Evolutionary conservation across 2,113 vertebrate genomes (phyloP).

Genomic region (Alectura lathami): DNA sequence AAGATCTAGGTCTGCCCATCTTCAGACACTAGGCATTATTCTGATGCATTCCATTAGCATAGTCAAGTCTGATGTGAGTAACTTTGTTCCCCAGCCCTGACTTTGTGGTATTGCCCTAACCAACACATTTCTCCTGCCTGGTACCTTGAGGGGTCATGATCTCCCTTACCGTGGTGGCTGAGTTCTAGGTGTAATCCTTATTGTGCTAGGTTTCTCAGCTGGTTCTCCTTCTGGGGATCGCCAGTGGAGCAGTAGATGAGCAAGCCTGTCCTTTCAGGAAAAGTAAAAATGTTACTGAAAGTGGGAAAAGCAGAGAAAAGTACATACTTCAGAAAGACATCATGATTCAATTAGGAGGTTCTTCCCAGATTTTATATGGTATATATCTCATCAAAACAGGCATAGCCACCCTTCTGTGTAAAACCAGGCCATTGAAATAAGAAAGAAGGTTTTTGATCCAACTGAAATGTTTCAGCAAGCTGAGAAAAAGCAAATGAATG

Average conservation of each 20-base stretch:
- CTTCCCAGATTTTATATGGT: background rate
- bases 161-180: background rate
- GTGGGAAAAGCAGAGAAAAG: background rate
- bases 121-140: background rate
- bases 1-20: background rate
- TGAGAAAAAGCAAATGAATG: background rate
- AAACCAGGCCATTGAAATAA: background rate
- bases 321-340: background rate
- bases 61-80: background rate
- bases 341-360: background rate
- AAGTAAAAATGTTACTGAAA: background rate
- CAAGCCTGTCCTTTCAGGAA: background rate
- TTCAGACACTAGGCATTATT: background rate
- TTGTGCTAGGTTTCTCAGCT: background rate
- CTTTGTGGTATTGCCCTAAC: background rate
- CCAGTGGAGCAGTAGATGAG: background rate
- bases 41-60: background rate
- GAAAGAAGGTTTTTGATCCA: background rate
- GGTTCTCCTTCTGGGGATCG: background rate
- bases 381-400: background rate
- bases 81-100: background rate
- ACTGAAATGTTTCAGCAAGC: background rate
- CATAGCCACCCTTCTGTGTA: background rate
- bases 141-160: background rate
- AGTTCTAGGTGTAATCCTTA: background rate